These are phyloP conservation scores for Phyto melanocephala DNA, from an alignment of 2,888 invertebrate genomes.

Conservation along the genomic window DNA sequence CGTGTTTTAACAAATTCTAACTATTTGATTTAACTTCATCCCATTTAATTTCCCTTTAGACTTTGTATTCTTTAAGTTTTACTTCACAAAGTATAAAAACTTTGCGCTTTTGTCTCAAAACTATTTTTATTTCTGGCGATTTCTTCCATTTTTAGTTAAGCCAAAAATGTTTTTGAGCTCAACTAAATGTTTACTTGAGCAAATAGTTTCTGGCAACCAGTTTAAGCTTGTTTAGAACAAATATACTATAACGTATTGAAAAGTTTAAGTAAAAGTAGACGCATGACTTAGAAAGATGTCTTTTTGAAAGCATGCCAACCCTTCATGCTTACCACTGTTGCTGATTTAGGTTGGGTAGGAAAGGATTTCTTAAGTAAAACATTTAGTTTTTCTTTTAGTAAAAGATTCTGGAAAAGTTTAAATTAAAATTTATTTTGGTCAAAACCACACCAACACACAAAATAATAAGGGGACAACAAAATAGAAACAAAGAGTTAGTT, in stretches of 20 bases:
- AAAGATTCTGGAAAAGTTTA: constrained; percentile 43
- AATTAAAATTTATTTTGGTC: constrained; percentile 58
- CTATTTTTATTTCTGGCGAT: neutral
- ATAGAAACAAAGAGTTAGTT: constrained; percentile 1
- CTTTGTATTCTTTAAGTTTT: neutral
- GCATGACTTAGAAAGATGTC: constrained; percentile 9
- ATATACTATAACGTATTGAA: constrained; percentile 16
- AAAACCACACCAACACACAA: constrained; percentile 5
- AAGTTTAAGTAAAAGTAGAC: constrained; percentile 17
- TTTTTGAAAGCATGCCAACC: neutral
- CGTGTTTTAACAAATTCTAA: too few species aligned
- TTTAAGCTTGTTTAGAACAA: neutral
- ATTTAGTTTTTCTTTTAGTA: constrained; percentile 30
- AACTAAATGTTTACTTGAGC: constrained; percentile 41
- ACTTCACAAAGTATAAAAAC: neutral
- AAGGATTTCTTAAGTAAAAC: constrained; percentile 16
- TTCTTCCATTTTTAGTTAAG: neutral
- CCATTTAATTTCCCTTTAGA: neutral
- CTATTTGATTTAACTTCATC: neutral
- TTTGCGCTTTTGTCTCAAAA: neutral
- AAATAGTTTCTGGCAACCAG: constrained; percentile 49
- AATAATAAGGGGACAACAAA: neutral
- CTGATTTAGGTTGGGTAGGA: neutral
- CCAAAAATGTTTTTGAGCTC: neutral
- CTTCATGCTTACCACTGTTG: constrained; percentile 23